A percentile compares a stretch with the other conserved stretches of the same genome.
These are phyloP conservation scores for Rutilus rutilus DNA, from an alignment of 2,113 vertebrate genomes.

Conservation along the genomic window DNA sequence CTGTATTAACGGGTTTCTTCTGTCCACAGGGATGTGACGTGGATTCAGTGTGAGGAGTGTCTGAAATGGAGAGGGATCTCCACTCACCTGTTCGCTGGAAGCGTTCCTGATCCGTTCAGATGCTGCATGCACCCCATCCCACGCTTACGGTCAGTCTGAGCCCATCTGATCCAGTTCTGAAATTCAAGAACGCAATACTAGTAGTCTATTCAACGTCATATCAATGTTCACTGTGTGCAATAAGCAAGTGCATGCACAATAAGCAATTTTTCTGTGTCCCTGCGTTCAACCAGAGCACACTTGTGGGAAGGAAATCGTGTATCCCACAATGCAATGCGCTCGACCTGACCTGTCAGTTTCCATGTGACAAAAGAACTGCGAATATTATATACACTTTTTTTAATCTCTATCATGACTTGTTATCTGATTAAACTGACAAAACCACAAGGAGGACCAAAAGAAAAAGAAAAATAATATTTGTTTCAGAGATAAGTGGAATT, in stretches of 20 bases:
- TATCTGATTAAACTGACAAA: too few species aligned
- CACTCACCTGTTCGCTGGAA: slow-evolving; percentile 61
- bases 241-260: background rate
- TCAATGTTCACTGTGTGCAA: background rate
- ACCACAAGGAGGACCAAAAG: too few species aligned
- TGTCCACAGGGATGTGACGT: slow-evolving; percentile 64
- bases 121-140: slow-evolving; percentile 78
- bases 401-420: too few species aligned
- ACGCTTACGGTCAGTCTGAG: slow-evolving; percentile 70
- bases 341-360: too few species aligned
- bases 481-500: background rate
- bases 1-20: background rate
- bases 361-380: too few species aligned
- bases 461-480: too few species aligned
- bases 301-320: too few species aligned
- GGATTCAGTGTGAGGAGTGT: slow-evolving; percentile 83
- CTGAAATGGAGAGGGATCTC: slow-evolving; percentile 82
- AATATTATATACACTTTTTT: too few species aligned
- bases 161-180: background rate
- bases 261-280: background rate
- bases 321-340: too few species aligned
- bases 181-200: background rate
- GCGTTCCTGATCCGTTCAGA: slow-evolving; percentile 75
- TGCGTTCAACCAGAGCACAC: too few species aligned
- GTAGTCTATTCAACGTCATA: background rate